These are phyloP conservation scores for Tuberolachnus salignus DNA, from an alignment of 2,888 invertebrate species.

Conservation along the genomic window DNA sequence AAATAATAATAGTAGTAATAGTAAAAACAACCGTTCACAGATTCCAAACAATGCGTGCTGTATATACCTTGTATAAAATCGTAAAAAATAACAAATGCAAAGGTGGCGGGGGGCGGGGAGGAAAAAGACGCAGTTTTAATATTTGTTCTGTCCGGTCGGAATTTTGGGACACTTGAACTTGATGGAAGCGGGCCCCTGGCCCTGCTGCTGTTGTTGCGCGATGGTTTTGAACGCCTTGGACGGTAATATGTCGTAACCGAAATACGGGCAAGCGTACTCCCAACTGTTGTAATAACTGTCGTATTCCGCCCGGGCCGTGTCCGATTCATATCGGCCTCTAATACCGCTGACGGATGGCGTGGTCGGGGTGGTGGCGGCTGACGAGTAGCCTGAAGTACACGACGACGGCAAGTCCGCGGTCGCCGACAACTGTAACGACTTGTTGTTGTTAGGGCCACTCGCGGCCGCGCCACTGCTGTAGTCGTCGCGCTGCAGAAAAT, in stretches of 20 bases:
- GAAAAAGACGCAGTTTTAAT: not conserved
- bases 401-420: not conserved
- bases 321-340: conserved; percentile 32
- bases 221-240: conserved; percentile 68
- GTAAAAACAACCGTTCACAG: conserved; percentile 53
- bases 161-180: conserved; percentile 68
- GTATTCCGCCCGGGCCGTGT: conserved; percentile 64
- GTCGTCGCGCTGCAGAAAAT: conserved; percentile 70
- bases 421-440: conserved; percentile 60
- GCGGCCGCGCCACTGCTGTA: conserved; percentile 61
- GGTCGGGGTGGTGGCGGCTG: conserved; percentile 35
- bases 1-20: too few relatives aligned
- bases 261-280: conserved; percentile 62
- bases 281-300: conserved; percentile 68
- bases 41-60: conserved; percentile 14
- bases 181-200: conserved; percentile 58
- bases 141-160: conserved; percentile 4
- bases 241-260: conserved; percentile 66
- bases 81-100: conserved; percentile 16
- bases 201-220: conserved; percentile 62
- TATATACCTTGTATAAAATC: conserved; percentile 34
- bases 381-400: conserved; percentile 58
- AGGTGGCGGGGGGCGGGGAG: not conserved
- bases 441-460: conserved; percentile 58
- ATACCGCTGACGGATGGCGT: not conserved